phyloP scores from a whole-genome alignment of 2,797 vertebrate genomes.

The Champsocephalus gunnari region DNA sequence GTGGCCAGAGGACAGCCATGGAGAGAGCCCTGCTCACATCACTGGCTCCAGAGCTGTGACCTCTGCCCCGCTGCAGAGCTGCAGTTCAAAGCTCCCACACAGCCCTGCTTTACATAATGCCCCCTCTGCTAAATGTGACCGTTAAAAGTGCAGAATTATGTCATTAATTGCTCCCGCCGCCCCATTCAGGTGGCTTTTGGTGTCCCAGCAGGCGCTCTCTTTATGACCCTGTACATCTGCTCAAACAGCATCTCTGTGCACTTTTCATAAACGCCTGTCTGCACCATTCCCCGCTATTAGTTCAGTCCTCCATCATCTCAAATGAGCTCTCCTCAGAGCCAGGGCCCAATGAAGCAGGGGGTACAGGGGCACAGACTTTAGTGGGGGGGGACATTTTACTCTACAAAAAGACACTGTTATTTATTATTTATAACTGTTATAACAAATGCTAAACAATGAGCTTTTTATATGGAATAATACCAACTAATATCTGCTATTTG shows the following conservation, averaged over 20 bases:
- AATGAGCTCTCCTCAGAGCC: constrained; percentile 17
- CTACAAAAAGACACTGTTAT: no score
- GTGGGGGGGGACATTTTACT: not conserved
- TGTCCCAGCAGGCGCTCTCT: constrained; percentile 33
- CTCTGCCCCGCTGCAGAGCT: constrained; percentile 45
- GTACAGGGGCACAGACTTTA: not conserved
- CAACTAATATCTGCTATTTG: not conserved
- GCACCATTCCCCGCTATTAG: constrained; percentile 37
- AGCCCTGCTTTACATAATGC: constrained; percentile 51
- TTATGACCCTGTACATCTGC: constrained; percentile 47
- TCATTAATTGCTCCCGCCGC: constrained; percentile 43
- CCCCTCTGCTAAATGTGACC: constrained; percentile 27
- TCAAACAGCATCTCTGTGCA: constrained; percentile 43
- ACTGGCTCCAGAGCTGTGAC: constrained; percentile 55
- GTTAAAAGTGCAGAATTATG: constrained; percentile 24
- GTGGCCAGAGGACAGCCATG: constrained; percentile 51
- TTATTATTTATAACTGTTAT: no score
- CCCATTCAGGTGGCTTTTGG: constrained; percentile 33
- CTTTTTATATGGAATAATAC: not conserved
- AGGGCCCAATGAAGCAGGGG: not conserved
- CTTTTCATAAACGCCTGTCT: constrained; percentile 25
- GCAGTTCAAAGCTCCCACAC: constrained; percentile 29
- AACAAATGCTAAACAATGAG: no score
- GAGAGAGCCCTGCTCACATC: constrained; percentile 63
- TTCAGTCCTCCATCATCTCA: constrained; percentile 43